Evolutionary conservation across 1,140 invertebrate genomes (phyloP), one percentile per base, ranked within the genome.

Genomic region (Tetramorium parvispinum): DNA sequence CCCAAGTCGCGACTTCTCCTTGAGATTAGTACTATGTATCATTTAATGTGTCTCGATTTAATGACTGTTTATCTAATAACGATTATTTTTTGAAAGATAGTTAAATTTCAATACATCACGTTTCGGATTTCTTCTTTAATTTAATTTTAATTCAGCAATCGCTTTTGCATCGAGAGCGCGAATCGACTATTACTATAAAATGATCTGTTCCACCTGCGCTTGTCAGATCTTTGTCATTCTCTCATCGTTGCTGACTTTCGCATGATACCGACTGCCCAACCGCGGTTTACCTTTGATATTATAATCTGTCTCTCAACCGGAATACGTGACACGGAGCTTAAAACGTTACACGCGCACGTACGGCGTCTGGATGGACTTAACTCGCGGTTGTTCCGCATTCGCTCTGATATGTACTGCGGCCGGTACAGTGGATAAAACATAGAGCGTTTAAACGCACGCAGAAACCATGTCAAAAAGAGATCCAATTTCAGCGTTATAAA

Each of bases 211-310:
- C 68, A 51, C 40, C 46, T 63, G 57, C 32, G 18, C 43, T 40
- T 43, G 40, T 73, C 79, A 16, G 66, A 73, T 43, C 40, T 63
- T 86, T 82, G 85, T 86, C 76, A 65, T 85, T 78, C 61, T 53
- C 51, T 66, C 57, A 78, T 85, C 82, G 75, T 85, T 32, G 46
- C 51, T 46, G 61, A 77, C 43, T 76, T 27, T 85, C 81, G 81
- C 86, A 49, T 73, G 87, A 81, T 77, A 27, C 65, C 65, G 65
- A 10, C 57, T 55, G 2, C 11, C 37, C 40, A 51, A 57, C 55
- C 66, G 87, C 89, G 57, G 87, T 68, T 86, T 55, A 88, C 85
- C 89, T 91, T 91, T 91, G 89, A 91, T 91, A 91, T 91, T 91
- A 91, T 91, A 91, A 91, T 91, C 89, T 79, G 53, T 81, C 61